A percentile compares a stretch with the other conserved stretches of the same genome.
phyloP scores from a whole-genome alignment of 2,888 invertebrate species.

The Buathra laborator region DNA sequence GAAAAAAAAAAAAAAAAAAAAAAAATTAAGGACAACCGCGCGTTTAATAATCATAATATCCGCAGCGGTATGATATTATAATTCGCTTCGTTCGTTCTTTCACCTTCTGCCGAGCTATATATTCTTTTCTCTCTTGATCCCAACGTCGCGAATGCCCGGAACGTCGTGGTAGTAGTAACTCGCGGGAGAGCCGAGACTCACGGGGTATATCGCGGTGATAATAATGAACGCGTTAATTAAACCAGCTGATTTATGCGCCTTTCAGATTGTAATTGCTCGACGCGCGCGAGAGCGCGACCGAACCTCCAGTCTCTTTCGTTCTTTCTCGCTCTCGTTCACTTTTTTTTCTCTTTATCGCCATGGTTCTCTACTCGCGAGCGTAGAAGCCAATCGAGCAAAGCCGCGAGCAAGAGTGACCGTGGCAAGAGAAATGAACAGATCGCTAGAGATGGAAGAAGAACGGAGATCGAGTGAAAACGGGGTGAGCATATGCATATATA shows the following conservation, averaged over 20 bases:
- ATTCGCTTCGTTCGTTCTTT: slow-evolving; percentile 54
- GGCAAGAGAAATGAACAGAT: slow-evolving; percentile 51
- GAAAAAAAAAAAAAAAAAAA: not conserved
- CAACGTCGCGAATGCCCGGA: slow-evolving; percentile 54
- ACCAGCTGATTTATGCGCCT: slow-evolving; percentile 84
- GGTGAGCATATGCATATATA: slow-evolving; percentile 8
- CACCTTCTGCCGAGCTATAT: slow-evolving; percentile 51
- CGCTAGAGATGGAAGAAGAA: slow-evolving; percentile 38
- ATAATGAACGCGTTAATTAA: slow-evolving; percentile 84
- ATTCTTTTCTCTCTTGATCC: slow-evolving; percentile 35
- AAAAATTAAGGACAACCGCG: slow-evolving; percentile 37
- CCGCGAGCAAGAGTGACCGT: slow-evolving; percentile 68
- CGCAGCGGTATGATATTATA: slow-evolving; percentile 58
- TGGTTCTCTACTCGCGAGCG: slow-evolving; percentile 67
- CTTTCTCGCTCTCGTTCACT: slow-evolving; percentile 68
- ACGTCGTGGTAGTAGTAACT: slow-evolving; percentile 56
- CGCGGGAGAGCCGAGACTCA: slow-evolving; percentile 59
- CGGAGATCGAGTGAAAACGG: slow-evolving; percentile 56
- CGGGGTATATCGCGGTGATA: slow-evolving; percentile 81
- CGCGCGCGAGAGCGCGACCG: slow-evolving; percentile 81
- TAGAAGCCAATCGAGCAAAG: slow-evolving; percentile 71
- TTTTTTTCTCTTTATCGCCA: slow-evolving; percentile 53
- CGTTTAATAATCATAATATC: slow-evolving; percentile 55
- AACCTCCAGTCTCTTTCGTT: slow-evolving; percentile 67
- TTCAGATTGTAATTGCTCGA: slow-evolving; percentile 85